Base-by-base conservation (phyloP, 2,113 vertebrate species). In the Anarrhichthys ocellatus region DNA sequence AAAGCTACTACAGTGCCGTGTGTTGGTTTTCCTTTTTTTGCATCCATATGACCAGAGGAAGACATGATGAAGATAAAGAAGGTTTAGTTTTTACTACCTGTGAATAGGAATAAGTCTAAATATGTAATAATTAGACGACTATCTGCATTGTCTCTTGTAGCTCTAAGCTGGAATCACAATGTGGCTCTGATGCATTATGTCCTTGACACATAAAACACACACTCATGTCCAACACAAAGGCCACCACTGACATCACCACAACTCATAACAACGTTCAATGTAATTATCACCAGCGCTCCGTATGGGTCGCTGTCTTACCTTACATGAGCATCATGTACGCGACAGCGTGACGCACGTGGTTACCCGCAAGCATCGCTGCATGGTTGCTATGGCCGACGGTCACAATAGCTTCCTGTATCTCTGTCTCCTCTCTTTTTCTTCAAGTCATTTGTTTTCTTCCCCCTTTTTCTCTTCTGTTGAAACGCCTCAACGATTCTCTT, bases 361-460 rank as follows among this genome's bases (percentile, higher is more conserved):
- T 76, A 64, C 50, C 1, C 70, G 68, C 62, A 36, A 84, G 80
- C 74, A 64, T 54, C 1, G 10, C 74, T 32, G 72, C n/a, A 68
- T 68, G 77, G 92, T 93, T 90, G 84, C 90, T 75, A 86, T 63
- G 82, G 76, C 73, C 46, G 11, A 66, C 0, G 0, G 77, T 66
- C 80, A 83, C 82, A 81, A 80, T 59, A 56, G 70, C 85, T 87
- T 87, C 85, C 89, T 90, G 48, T 59, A 59, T 84, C 82, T 32
- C 65, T 17, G 40, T 32, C 66, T 34, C 20, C 64, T 24, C 59
- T 68, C 27, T 58, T 52, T 75, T 58, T 61, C 36, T 17, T 68
- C 22, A 38, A 18, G 11, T 62, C 29, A 29, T 73, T 62, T 27
- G 27, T 36, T 20, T 36, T 18, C 8, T n/a, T 24, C 22, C 0